Percentiles rank a stretch among this genome's conserved stretches.
Conservation (phyloP, 2,113 vertebrate genomes). For the Cettia cetti region DNA sequence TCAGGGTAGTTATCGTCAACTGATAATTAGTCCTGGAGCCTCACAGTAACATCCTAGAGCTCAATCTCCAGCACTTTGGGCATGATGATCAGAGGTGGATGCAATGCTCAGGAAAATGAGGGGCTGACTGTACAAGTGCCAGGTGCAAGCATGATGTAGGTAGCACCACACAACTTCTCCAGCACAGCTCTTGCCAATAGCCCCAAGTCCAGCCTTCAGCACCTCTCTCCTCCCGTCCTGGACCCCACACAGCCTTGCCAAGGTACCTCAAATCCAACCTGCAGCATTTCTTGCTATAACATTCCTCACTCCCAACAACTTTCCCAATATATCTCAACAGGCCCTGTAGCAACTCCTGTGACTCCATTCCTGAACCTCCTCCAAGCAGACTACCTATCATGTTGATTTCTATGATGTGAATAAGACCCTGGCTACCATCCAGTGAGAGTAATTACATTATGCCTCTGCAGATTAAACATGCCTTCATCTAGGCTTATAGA, state of each 20-base stretch:
- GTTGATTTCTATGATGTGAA: slow-evolving; percentile 58
- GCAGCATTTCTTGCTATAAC: slow-evolving; percentile 52
- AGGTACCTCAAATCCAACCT: slow-evolving; percentile 48
- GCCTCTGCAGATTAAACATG: slow-evolving; percentile 51
- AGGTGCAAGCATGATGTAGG: slow-evolving; percentile 41
- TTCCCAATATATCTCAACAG: slow-evolving; percentile 57
- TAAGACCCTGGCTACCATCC: slow-evolving; percentile 55
- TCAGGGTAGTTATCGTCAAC: not conserved
- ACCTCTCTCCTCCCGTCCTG: not conserved
- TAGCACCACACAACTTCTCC: slow-evolving; percentile 43
- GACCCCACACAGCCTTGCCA: slow-evolving; percentile 62
- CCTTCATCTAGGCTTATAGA: slow-evolving; percentile 32
- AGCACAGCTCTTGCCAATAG: slow-evolving; percentile 37
- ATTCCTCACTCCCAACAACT: slow-evolving; percentile 50
- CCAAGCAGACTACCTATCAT: slow-evolving; percentile 62
- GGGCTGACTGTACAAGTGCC: slow-evolving; percentile 26
- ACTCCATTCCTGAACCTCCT: slow-evolving; percentile 63
- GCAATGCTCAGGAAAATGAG: not conserved
- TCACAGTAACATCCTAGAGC: not conserved
- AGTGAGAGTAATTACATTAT: slow-evolving; percentile 52
- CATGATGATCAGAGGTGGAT: not conserved
- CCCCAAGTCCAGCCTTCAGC: slow-evolving; percentile 46
- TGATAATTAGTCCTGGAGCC: not conserved
- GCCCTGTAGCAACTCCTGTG: slow-evolving; percentile 62
- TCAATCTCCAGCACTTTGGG: not conserved